Base-by-base conservation (phyloP, 2,113 vertebrate genomes). In the Megaceryle torquata region DNA sequence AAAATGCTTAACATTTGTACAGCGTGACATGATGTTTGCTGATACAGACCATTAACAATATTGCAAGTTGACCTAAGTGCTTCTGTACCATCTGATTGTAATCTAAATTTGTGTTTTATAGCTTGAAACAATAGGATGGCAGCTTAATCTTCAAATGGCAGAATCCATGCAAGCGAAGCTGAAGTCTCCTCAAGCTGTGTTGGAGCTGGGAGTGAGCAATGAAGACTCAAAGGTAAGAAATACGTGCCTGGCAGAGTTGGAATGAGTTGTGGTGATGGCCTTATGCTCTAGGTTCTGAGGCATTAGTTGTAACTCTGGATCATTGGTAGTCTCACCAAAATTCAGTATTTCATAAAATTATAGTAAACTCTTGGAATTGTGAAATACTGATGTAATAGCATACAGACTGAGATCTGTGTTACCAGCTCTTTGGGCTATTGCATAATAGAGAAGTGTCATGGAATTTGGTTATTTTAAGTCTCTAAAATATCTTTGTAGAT, bases 71-170 rank as follows among this genome's bases (percentile, higher is more conserved):
- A 68, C n/a, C 25, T 50, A 59, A 82, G 48, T 91, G 39, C 60
- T 93, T 92, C 71, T 92, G 17, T 84, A 29, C 33, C 11, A 33
- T 86, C 82, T 97, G 82, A 97, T 81, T 95, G 46, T 92, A 75
- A 17, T 74, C 39, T 91, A 29, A 50, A 77, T 85, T 97, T 96
- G 74, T 97, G 77, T 97, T 95, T 98, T 97, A 26, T 95, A 99
- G 99, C 98, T 99, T 59, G 99, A 99, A 91, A 98, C 98, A 10
- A 97, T 99, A 28, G 98, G 98, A 89, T 99, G 99, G 99, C 99
- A 99, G 97, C 98, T 99, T 93, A 99, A 99, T 97, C 98, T 99
- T 97, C 98, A 99, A 97, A 99, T 99, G 99, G 98, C 98, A 64
- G 98, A 99, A 76, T 99, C 99, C 48, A 97, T 97, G 53, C 99